Percentiles rank a stretch among this genome's conserved stretches.
These are phyloP conservation scores for Chromobotia macracanthus DNA, from an alignment of 2,797 vertebrate species.

Conservation along the genomic window DNA sequence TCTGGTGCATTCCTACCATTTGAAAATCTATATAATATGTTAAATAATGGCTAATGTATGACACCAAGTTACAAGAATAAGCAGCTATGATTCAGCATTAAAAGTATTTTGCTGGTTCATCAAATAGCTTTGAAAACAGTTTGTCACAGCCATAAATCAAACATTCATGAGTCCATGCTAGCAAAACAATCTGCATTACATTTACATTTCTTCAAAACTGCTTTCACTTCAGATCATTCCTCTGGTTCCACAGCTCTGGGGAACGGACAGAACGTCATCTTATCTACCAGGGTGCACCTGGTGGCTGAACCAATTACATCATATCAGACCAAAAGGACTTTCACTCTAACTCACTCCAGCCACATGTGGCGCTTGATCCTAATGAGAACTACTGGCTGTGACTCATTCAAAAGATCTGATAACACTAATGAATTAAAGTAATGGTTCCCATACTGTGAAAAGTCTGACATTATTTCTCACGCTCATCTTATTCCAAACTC, in stretches of 20 bases:
- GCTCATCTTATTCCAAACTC: neutral
- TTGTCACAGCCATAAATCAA: constrained; percentile 23
- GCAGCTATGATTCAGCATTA: constrained; percentile 13
- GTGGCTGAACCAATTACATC: constrained; percentile 46
- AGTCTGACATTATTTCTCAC: neutral
- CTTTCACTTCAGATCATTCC: constrained; percentile 27
- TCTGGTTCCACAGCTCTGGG: constrained; percentile 20
- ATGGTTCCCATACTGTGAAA: neutral
- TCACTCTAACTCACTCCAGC: constrained; percentile 35
- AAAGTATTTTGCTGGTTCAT: constrained; percentile 27
- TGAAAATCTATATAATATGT: no score
- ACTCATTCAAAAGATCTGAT: neutral
- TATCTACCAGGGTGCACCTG: constrained; percentile 32
- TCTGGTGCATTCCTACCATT: no score
- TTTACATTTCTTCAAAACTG: constrained; percentile 11
- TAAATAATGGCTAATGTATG: no score
- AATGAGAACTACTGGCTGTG: constrained; percentile 11
- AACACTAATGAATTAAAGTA: neutral
- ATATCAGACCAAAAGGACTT: constrained; percentile 35
- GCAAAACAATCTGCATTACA: constrained; percentile 13
- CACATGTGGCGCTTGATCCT: neutral
- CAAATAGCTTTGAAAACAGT: neutral
- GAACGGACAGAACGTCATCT: constrained; percentile 38
- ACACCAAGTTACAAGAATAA: neutral
- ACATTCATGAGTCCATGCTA: neutral